phyloP scores from a whole-genome alignment of 2,797 vertebrate genomes.

The Vipera ursinii region DNA sequence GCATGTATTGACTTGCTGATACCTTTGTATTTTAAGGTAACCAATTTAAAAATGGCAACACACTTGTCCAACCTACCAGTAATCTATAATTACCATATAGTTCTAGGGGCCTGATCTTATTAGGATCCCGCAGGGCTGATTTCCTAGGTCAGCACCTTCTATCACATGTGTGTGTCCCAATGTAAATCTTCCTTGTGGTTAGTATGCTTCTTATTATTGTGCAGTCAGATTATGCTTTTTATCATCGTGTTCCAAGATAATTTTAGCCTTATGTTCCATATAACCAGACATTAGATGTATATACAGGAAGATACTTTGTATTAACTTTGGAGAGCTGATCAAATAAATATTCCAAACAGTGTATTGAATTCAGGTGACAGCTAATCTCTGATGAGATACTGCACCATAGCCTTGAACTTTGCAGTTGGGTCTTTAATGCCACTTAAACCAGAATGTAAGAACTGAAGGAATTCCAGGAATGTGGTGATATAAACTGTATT shows the following conservation, averaged over 20 bases:
- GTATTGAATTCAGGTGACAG: constrained; percentile 79
- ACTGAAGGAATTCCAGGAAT: constrained; percentile 88
- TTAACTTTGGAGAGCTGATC: constrained; percentile 61
- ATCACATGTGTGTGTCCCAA: constrained; percentile 53
- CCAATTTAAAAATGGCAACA: background rate
- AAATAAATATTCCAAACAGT: constrained; percentile 73
- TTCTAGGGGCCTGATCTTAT: background rate
- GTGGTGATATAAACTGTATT: constrained; percentile 88
- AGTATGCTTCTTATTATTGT: constrained; percentile 51
- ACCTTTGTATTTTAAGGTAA: constrained; percentile 43
- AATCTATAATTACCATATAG: background rate
- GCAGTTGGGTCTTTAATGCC: constrained; percentile 77
- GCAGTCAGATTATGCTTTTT: constrained; percentile 48
- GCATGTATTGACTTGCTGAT: constrained; percentile 42
- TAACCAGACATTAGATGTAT: constrained; percentile 73
- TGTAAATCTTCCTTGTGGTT: constrained; percentile 58
- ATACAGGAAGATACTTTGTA: constrained; percentile 61
- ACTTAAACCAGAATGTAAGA: constrained; percentile 85
- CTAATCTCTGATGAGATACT: constrained; percentile 75
- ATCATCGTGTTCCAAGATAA: constrained; percentile 59
- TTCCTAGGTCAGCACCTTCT: background rate
- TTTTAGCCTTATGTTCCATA: constrained; percentile 57
- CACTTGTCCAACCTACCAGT: constrained; percentile 7
- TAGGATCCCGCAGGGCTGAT: background rate
- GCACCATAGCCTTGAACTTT: constrained; percentile 73